phyloP scores from a whole-genome alignment of 2,113 vertebrate species.

The Todiramphus saurophagus region DNA sequence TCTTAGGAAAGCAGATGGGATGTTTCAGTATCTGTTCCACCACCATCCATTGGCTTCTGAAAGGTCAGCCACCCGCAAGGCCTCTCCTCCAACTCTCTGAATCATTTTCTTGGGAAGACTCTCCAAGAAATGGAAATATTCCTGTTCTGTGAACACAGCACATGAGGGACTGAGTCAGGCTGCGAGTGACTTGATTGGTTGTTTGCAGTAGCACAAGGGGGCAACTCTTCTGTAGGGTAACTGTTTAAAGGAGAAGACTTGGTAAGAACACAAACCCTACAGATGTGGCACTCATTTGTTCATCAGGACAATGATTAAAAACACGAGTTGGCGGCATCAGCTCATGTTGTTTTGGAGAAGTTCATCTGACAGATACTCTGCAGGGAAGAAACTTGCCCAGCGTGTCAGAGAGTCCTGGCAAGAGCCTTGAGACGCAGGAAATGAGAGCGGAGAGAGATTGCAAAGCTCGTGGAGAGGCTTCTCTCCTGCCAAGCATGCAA shows the following conservation, averaged over 20 bases:
- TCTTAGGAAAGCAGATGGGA: background rate
- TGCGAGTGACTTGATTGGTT: background rate
- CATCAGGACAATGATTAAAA: background rate
- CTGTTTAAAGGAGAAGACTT: background rate
- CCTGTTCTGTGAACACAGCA: background rate
- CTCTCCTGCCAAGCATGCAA: background rate
- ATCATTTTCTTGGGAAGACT: background rate
- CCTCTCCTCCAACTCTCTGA: background rate
- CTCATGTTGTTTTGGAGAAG: background rate
- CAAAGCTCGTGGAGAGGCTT: background rate
- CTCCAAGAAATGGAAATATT: background rate
- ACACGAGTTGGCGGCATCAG: background rate
- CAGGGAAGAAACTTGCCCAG: background rate
- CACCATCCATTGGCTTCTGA: background rate
- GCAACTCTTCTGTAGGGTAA: background rate
- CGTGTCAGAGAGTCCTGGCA: slow-evolving; percentile 4
- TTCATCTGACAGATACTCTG: background rate
- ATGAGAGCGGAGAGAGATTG: background rate
- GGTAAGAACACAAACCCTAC: background rate
- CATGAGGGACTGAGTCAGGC: background rate
- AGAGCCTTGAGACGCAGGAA: background rate
- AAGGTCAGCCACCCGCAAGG: background rate
- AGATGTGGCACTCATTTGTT: background rate
- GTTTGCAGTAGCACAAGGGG: background rate
- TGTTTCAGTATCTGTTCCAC: background rate